Base-by-base conservation (phyloP, 2,888 invertebrate species). In the Drosophila nr. perissopoda region DNA sequence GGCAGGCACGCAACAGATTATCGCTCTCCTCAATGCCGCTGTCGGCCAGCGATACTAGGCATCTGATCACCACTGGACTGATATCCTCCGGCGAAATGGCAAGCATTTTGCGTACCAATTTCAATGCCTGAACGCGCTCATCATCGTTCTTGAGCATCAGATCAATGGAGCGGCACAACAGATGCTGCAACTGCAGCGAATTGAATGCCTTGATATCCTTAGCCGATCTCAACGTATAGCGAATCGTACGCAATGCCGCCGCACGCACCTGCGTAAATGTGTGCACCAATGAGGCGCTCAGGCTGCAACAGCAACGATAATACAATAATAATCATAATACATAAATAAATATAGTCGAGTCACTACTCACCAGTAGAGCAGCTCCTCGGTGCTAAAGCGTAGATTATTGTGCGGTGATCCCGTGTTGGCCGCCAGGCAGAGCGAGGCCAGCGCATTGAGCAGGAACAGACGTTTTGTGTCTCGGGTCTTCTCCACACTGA, bases 241-340 rank as follows among this genome's bases (percentile, higher is more conserved):
- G 95, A 73, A 98, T 95, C 60, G 97, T 97, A 89, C 99, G 95
- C 76, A 99, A 94, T 45, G 97, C 96, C 64, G 97, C 98, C 78
- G 98, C 97, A 90, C 99, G 95, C 68, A 99, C 96, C 92, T 98
- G 97, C 86, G 97, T 97, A 75, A 97, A 96, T 82, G 98, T 97
- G 93, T 98, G 96, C 63, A 98, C 95, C 82, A 98, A 94, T 66
- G 97, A 96, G 72, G 97, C 95, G 83, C 98, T 96, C 91, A 99
- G 95, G 93, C 99, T 99, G 91, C 63, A 58, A 40, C 27, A 40
- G 21, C 21, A 45, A 45, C 16, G 11, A 21, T 2, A 38, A 31
- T 45, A 10, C 16, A 21, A 31, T 38, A 10, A 25, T 0, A 25
- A 8, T 21, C 8, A 40, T 40, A 10, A 4, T 21, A 13, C 1